Percentiles rank a stretch among this genome's conserved stretches.
Conservation (phyloP, 2,797 vertebrate genomes). For the Oophaga sylvatica region DNA sequence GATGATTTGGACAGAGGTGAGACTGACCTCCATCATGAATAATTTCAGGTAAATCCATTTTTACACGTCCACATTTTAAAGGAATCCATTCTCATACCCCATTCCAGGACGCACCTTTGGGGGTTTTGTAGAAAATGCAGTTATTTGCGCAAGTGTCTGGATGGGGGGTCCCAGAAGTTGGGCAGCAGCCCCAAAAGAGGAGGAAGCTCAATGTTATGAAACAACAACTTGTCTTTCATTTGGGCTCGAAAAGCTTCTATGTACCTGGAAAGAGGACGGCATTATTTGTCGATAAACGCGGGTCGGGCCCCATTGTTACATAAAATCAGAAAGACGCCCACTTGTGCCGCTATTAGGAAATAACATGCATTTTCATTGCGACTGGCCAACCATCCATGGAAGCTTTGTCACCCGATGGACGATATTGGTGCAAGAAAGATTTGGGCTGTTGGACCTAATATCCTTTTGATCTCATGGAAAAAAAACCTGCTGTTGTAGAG, state of each 20-base stretch:
- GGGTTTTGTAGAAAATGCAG: slow-evolving; percentile 91
- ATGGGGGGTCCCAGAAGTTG: slow-evolving; percentile 91
- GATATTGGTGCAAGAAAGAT: too few relatives aligned
- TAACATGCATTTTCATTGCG: too few relatives aligned
- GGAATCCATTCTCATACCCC: neutral
- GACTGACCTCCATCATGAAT: too few relatives aligned
- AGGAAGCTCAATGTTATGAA: slow-evolving; percentile 78
- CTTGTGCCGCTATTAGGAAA: too few relatives aligned
- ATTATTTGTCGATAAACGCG: neutral
- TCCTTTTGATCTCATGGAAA: too few relatives aligned
- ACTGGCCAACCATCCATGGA: too few relatives aligned
- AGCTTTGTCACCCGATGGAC: too few relatives aligned
- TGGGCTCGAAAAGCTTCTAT: slow-evolving; percentile 77
- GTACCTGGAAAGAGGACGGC: slow-evolving; percentile 70
- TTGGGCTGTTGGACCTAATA: too few relatives aligned
- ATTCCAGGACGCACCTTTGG: slow-evolving; percentile 79
- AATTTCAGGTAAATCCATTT: neutral
- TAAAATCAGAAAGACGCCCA: too few relatives aligned
- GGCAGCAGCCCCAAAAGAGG: slow-evolving; percentile 89
- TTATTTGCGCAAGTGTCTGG: slow-evolving; percentile 94
- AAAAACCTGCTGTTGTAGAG: too few relatives aligned
- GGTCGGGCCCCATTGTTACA: too few relatives aligned
- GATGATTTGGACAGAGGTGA: too few relatives aligned
- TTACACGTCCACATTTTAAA: neutral
- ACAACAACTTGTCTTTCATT: slow-evolving; percentile 79